Percentiles rank a stretch among this genome's conserved stretches.
Evolutionary conservation across 2,113 vertebrate genomes (phyloP).

Genomic region (Gallinago paraguaiae): DNA sequence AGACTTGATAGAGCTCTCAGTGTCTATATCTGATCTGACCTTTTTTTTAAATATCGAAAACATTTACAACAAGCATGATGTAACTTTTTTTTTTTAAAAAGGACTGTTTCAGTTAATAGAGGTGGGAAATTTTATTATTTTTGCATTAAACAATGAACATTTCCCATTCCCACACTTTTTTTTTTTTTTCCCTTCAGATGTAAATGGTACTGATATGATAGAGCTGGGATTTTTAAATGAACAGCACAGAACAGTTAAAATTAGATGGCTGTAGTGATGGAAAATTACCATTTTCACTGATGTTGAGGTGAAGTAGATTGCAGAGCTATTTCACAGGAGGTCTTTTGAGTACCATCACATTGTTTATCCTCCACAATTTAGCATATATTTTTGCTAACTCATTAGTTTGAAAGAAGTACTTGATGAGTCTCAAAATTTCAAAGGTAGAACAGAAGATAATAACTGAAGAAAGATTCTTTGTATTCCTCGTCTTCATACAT

Average conservation of each 20-base stretch:
- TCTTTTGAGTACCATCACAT: not conserved
- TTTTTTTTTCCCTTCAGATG: not conserved
- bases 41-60: not conserved
- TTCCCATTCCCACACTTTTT: not conserved
- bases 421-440: slow-evolving; percentile 3
- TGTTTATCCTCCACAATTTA: slow-evolving; percentile 23
- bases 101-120: not conserved
- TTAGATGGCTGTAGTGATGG: slow-evolving; percentile 1
- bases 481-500: not conserved
- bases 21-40: not conserved
- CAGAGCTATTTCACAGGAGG: not conserved
- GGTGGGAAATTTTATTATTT: not conserved
- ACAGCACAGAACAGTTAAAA: slow-evolving; percentile 33
- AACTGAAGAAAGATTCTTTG: not conserved
- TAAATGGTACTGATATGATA: slow-evolving; percentile 7
- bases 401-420: slow-evolving; percentile 22
- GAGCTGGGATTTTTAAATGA: not conserved
- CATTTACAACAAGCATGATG: not conserved
- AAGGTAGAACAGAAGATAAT: slow-evolving; percentile 5
- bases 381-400: slow-evolving; percentile 23
- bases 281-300: slow-evolving; percentile 59
- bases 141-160: not conserved
- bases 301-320: slow-evolving; percentile 1
- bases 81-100: not conserved
- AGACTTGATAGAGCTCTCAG: not conserved